Evolutionary conservation across 2,113 vertebrate genomes (phyloP), one percentile per base, ranked within the genome.

Genomic region (Otocyon megalotis): DNA sequence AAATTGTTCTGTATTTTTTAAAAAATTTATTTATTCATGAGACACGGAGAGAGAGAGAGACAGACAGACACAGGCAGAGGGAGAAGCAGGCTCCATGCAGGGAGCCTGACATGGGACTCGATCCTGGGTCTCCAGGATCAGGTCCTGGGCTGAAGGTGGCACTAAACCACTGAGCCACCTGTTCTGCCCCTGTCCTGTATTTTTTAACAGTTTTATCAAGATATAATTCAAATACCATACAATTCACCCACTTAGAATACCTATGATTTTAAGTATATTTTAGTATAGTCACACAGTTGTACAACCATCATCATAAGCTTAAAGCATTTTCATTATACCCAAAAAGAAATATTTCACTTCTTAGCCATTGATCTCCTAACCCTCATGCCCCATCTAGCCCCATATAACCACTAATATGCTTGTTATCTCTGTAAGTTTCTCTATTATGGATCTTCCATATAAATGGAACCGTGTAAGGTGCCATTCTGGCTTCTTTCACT

Each of bases 141-240:
- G 43, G 43, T 43, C 43, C 43, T 43, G 43, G 43, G 43, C 43
- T 43, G 43, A 43, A 43, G 43, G 43, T 7, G 43, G 43, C 43
- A 43, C 43, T 43, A 43, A 43, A 43, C 43, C 43, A 43, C 43
- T 43, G 43, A 43, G 43, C 6, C 43, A 43, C 43, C 43, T 43
- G 43, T 7, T 43, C 43, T 43, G 43, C 43, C 43, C 43, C 43
- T 43, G 43, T 43, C 8, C 7, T 43, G 2, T 26, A 43, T 60
- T 20, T 94, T 94, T 82, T 37, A 71, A 28, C 6, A 80, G 15
- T 32, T 93, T 96, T 74, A 35, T 32, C 60, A 72, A 79, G 8
- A 79, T 30, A 86, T 8, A 62, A 76, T 81, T 90, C 50, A 84
- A 93, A 81, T 35, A 37, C 5, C 35, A 91, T 22, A 81, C 1